These are phyloP conservation scores for Scolanthus callimorphus DNA, from an alignment of 92 coral and sea anemone genomes.

Conservation along the genomic window DNA sequence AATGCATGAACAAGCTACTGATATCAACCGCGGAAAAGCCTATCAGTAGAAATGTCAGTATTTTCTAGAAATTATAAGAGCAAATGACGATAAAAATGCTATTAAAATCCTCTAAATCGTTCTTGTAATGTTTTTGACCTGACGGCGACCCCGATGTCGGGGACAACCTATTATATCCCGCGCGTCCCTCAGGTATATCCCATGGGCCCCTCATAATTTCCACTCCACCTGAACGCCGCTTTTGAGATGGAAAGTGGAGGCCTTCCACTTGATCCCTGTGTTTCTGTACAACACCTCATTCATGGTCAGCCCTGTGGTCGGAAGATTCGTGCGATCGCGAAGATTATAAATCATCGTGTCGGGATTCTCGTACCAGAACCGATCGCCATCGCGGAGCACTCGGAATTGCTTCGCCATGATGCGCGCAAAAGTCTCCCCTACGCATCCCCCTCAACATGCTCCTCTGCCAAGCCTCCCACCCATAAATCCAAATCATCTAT, in stretches of 20 bases:
- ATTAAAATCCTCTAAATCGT: too few relatives aligned
- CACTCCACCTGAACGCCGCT: slow-evolving; percentile 23
- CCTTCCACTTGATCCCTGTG: slow-evolving; percentile 85
- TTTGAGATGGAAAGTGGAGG: slow-evolving; percentile 56
- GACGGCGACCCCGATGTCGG: too few relatives aligned
- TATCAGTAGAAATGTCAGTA: too few relatives aligned
- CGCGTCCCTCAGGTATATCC: too few relatives aligned
- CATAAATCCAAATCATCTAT: slow-evolving; percentile 85
- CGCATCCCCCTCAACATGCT: slow-evolving; percentile 90
- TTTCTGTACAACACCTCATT: slow-evolving; percentile 65
- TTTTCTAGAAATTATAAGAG: too few relatives aligned
- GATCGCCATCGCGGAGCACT: slow-evolving; percentile 85
- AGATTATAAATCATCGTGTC: slow-evolving; percentile 65
- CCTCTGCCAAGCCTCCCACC: slow-evolving; percentile 94
- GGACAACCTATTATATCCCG: too few relatives aligned
- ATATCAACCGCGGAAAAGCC: too few relatives aligned
- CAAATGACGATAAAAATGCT: too few relatives aligned
- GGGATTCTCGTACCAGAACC: slow-evolving; percentile 95
- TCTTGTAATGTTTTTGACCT: too few relatives aligned
- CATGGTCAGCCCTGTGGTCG: slow-evolving; percentile 74
- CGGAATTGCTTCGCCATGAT: slow-evolving; percentile 89
- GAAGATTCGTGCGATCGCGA: slow-evolving; percentile 68
- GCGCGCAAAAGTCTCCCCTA: slow-evolving; percentile 95
- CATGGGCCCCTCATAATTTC: too few relatives aligned
- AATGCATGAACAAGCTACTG: too few relatives aligned